These are phyloP conservation scores for Urocyon cinereoargenteus DNA, from an alignment of 2,797 vertebrate genomes.

Conservation along the genomic window DNA sequence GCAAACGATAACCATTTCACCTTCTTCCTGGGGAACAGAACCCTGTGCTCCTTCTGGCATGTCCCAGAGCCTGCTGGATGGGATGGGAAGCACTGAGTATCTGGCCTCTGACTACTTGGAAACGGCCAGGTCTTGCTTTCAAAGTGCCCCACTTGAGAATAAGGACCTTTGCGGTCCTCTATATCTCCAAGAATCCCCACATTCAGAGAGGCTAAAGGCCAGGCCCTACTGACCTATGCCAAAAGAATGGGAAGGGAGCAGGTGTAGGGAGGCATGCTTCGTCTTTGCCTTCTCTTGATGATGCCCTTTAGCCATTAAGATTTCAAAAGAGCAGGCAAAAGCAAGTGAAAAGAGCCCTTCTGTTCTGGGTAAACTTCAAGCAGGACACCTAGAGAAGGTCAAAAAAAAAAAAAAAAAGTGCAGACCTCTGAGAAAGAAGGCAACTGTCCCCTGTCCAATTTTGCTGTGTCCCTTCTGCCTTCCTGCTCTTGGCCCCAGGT, in stretches of 20 bases:
- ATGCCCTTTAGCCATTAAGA: not conserved
- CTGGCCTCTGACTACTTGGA: not conserved
- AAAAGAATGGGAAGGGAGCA: not conserved
- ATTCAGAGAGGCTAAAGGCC: not conserved
- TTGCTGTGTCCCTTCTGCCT: not conserved
- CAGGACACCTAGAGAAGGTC: not conserved
- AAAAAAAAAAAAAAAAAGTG: too few relatives aligned
- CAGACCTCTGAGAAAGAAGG: not conserved
- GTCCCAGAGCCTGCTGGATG: not conserved
- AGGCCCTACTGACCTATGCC: not conserved
- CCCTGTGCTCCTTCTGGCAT: not conserved
- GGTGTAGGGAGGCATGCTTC: not conserved
- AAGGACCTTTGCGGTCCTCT: not conserved
- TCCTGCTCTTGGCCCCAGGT: accelerated
- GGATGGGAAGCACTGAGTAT: not conserved
- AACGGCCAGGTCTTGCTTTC: not conserved
- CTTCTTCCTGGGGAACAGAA: not conserved
- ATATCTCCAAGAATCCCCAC: not conserved
- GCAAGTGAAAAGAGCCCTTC: not conserved
- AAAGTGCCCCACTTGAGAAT: not conserved
- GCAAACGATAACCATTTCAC: not conserved
- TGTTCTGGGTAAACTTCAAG: not conserved
- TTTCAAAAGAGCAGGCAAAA: not conserved
- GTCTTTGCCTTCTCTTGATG: not conserved
- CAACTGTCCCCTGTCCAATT: not conserved